phyloP scores from a whole-genome alignment of 1,140 invertebrate genomes.

The Penaeus chinensis region DNA sequence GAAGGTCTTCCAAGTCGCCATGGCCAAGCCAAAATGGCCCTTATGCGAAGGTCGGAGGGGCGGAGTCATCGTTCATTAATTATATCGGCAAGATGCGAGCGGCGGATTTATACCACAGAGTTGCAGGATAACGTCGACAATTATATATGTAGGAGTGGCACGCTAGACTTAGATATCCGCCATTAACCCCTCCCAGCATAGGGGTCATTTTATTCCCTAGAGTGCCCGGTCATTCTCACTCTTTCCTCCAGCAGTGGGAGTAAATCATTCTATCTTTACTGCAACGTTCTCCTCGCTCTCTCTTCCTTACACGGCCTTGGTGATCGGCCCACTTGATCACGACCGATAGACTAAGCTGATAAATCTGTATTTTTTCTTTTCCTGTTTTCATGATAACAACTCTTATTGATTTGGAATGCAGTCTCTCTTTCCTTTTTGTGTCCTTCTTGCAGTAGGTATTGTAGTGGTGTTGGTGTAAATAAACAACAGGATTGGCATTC shows the following conservation, averaged over 20 bases:
- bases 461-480: background rate
- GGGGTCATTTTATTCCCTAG: background rate
- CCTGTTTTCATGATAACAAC: background rate
- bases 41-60: conserved; percentile 38
- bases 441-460: background rate
- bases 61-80: conserved; percentile 38
- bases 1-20: background rate
- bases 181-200: conserved; percentile 11
- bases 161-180: conserved; percentile 18
- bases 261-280: no score
- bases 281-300: no score
- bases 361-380: no score
- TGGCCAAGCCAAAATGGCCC: conserved; percentile 37
- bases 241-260: no score
- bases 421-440: background rate
- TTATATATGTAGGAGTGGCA: conserved; percentile 55
- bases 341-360: no score
- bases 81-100: conserved; percentile 23
- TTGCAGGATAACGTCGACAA: conserved; percentile 57
- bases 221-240: no score
- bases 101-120: conserved; percentile 51
- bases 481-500: conserved; percentile 36
- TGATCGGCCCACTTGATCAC: no score
- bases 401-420: background rate
- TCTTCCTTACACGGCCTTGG: no score